Conservation (phyloP, 1,140 invertebrate species). For the Dendrolimus punctatus region DNA sequence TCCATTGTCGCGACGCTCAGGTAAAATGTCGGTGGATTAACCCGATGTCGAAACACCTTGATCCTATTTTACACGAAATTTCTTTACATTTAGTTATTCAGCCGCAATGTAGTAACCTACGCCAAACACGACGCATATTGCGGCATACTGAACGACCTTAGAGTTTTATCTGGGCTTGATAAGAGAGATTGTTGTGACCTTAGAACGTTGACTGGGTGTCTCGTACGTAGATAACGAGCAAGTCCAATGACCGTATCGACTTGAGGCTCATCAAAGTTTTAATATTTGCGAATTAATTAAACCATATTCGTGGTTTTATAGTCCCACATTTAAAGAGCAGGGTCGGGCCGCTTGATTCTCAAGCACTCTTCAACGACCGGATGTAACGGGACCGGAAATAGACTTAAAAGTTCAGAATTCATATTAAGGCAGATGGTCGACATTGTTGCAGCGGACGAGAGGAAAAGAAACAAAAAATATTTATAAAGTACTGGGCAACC, state of each 20-base stretch:
- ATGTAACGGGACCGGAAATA: constrained; percentile 52
- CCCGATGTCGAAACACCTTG: constrained; percentile 63
- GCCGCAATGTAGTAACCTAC: no score
- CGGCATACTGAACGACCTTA: constrained; percentile 52
- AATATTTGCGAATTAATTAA: constrained; percentile 2
- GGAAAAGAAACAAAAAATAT: constrained; percentile 18
- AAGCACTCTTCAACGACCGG: constrained; percentile 35
- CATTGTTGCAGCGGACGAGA: constrained; percentile 28
- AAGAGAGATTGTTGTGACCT: constrained; percentile 60
- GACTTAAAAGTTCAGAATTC: constrained; percentile 31
- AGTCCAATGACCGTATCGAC: constrained; percentile 60
- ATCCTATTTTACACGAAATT: constrained; percentile 33
- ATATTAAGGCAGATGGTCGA: constrained; percentile 38
- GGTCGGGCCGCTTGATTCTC: constrained; percentile 26
- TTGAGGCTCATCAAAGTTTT: constrained; percentile 6
- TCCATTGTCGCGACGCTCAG: constrained; percentile 42
- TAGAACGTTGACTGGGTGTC: constrained; percentile 55
- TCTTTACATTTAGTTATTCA: no score
- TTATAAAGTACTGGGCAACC: constrained; percentile 18
- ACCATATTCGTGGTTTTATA: no score
- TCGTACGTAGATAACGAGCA: constrained; percentile 41
- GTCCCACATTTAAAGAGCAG: no score
- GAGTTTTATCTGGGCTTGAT: constrained; percentile 46
- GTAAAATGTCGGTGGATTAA: constrained; percentile 64
- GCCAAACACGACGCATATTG: constrained; percentile 25